Conservation (phyloP, 92 coral and sea anemone genomes). For the Porites lobata region DNA sequence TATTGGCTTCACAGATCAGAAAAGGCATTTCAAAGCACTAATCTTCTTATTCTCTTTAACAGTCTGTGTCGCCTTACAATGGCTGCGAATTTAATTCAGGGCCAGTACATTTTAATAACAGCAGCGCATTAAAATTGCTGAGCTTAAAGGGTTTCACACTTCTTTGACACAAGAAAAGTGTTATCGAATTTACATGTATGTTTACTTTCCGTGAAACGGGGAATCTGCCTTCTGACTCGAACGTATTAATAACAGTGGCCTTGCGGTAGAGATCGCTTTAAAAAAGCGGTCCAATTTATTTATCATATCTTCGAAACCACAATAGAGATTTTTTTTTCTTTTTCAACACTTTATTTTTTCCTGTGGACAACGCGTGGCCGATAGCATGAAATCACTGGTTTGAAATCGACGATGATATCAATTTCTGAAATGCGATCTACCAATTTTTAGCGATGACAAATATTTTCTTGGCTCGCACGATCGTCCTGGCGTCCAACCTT, state of each 20-base stretch:
- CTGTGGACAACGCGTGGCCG: not conserved
- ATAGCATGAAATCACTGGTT: constrained; percentile 12
- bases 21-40: not conserved
- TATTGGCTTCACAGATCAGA: constrained; percentile 28
- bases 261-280: constrained; percentile 32
- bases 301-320: constrained; percentile 33
- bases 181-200: constrained; percentile 67
- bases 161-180: constrained; percentile 54
- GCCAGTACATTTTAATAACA: constrained; percentile 54
- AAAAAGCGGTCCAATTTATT: constrained; percentile 35
- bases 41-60: constrained; percentile 9
- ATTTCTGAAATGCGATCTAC: constrained; percentile 15
- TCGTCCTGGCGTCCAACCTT: constrained; percentile 15
- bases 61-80: constrained; percentile 12
- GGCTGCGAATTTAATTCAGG: constrained; percentile 45
- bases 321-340: not conserved
- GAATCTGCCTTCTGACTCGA: constrained; percentile 9
- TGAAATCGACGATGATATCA: constrained; percentile 39
- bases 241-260: not conserved
- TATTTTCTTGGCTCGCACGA: constrained; percentile 4
- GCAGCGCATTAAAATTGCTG: constrained; percentile 42
- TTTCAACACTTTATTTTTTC: constrained; percentile 16
- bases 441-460: constrained; percentile 30
- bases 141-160: constrained; percentile 51
- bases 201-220: constrained; percentile 31